These are phyloP conservation scores for Megaustenia siamemsis DNA, from an alignment of 2,888 invertebrate genomes.

Conservation along the genomic window DNA sequence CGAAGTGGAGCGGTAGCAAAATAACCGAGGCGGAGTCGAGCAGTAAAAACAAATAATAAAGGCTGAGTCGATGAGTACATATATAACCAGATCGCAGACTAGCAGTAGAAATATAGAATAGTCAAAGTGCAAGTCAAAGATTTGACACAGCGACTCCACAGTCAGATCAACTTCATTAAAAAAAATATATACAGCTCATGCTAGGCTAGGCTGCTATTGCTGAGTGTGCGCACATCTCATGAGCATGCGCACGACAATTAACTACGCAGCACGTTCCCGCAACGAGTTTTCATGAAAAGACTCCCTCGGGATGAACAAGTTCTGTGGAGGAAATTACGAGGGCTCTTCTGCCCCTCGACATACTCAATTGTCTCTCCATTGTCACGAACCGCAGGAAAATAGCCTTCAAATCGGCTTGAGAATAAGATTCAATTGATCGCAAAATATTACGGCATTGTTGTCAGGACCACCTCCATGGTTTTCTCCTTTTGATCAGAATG, in stretches of 20 bases:
- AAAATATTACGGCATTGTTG: background rate
- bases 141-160: too few relatives aligned
- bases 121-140: too few relatives aligned
- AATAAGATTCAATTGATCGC: background rate
- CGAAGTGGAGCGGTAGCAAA: too few relatives aligned
- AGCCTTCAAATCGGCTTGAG: conserved; percentile 3
- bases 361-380: conserved; percentile 2
- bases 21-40: too few relatives aligned
- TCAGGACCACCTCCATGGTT: background rate
- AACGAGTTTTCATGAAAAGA: background rate
- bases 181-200: too few relatives aligned
- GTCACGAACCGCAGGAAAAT: conserved; percentile 2
- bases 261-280: background rate
- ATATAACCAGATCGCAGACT: too few relatives aligned
- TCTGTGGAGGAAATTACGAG: background rate
- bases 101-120: too few relatives aligned
- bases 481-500: background rate
- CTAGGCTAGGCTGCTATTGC: too few relatives aligned
- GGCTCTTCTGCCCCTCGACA: background rate
- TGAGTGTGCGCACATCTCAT: background rate
- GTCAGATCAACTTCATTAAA: too few relatives aligned
- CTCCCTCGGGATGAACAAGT: background rate
- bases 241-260: background rate
- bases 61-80: too few relatives aligned
- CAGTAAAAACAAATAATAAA: too few relatives aligned